Conservation (phyloP, 2,113 vertebrate genomes). For the Osmerus eperlanus region DNA sequence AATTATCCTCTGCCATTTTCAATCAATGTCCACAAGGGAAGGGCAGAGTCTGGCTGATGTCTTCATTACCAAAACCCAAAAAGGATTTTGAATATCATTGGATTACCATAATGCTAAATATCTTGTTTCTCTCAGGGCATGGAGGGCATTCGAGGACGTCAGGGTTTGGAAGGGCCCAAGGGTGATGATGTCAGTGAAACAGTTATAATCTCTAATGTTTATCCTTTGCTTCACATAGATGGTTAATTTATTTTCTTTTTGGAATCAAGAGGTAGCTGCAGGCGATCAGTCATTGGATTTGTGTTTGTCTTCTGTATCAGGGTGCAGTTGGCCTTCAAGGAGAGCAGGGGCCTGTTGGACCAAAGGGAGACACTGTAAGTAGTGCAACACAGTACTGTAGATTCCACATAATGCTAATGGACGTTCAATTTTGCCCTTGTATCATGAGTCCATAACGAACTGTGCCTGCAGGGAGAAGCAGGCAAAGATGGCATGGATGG, state of each 20-base stretch:
- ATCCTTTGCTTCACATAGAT: background rate
- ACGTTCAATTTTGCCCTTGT: background rate
- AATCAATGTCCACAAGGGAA: background rate
- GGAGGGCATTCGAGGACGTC: slow-evolving; percentile 73
- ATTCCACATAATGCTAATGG: too few relatives aligned
- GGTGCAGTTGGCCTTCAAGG: slow-evolving; percentile 67
- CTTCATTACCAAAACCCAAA: background rate
- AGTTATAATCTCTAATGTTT: background rate
- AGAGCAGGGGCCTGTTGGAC: slow-evolving; percentile 56
- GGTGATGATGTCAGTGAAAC: slow-evolving; percentile 70
- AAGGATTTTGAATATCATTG: background rate
- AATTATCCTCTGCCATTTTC: background rate
- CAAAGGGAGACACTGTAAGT: slow-evolving; percentile 73
- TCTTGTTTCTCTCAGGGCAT: slow-evolving; percentile 60
- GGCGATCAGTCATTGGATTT: background rate
- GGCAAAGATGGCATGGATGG: slow-evolving; percentile 69
- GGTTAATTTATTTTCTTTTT: too few relatives aligned
- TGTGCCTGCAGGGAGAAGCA: slow-evolving; percentile 61
- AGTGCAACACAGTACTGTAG: background rate
- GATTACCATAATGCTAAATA: background rate
- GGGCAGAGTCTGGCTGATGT: background rate
- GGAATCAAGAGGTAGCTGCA: background rate
- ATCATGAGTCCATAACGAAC: background rate
- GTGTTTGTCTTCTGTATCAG: slow-evolving; percentile 43
- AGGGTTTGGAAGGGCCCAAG: slow-evolving; percentile 67